These are phyloP conservation scores for Acleris sparsana DNA, from an alignment of 2,888 invertebrate genomes.

Conservation along the genomic window DNA sequence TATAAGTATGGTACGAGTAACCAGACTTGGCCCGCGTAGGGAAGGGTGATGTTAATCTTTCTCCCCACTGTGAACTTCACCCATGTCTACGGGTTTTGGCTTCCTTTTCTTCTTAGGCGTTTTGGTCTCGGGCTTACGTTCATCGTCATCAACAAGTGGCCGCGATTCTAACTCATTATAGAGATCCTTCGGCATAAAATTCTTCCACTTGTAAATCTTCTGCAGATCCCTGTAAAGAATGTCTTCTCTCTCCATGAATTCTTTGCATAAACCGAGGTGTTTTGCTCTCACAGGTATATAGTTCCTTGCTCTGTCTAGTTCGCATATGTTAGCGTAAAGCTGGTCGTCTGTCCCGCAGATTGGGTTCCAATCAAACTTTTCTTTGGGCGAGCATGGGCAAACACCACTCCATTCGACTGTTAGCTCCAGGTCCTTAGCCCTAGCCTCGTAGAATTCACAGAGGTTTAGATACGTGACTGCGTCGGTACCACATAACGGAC, in stretches of 20 bases:
- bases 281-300: constrained; percentile 8
- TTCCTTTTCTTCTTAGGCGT: too few species aligned
- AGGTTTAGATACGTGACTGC: constrained; percentile 23
- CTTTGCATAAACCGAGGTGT: constrained; percentile 18
- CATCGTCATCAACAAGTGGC: neutral
- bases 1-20: too few species aligned
- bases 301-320: constrained; percentile 37
- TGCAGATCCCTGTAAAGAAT: constrained; percentile 18
- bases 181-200: constrained; percentile 24
- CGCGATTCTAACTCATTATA: constrained; percentile 10
- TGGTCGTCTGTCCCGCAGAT: constrained; percentile 44
- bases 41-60: too few species aligned
- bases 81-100: too few species aligned
- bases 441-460: constrained; percentile 21
- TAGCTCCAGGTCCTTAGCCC: neutral
- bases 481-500: constrained; percentile 15
- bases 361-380: constrained; percentile 42
- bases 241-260: constrained; percentile 5
- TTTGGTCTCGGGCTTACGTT: too few species aligned
- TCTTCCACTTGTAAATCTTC: constrained; percentile 21
- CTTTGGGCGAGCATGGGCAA: constrained; percentile 11
- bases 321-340: constrained; percentile 46
- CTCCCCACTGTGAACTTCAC: too few species aligned
- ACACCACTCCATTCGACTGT: constrained; percentile 3
- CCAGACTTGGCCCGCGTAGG: too few species aligned